phyloP scores from a whole-genome alignment of 2,797 vertebrate genomes.

The Mormyrops boulengeri region DNA sequence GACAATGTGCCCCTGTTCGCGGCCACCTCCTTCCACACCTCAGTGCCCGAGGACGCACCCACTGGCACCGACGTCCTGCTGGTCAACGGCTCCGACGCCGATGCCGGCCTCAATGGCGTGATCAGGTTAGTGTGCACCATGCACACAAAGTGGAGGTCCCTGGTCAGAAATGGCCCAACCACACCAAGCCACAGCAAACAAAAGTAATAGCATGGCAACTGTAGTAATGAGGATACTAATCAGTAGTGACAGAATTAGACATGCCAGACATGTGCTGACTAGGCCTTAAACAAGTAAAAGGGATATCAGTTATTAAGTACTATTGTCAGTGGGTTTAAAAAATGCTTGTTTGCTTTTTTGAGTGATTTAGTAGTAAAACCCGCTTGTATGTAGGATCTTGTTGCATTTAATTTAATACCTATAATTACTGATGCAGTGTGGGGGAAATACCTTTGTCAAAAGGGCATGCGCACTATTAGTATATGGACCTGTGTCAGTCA shows the following conservation, averaged over 20 bases:
- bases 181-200: neutral
- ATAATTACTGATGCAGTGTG: slow-evolving; percentile 24
- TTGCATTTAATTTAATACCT: slow-evolving; percentile 34
- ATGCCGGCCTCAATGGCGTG: slow-evolving; percentile 79
- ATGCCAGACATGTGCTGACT: slow-evolving; percentile 49
- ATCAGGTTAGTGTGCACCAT: slow-evolving; percentile 67
- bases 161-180: neutral
- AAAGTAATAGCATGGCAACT: slow-evolving; percentile 52
- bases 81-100: slow-evolving; percentile 84
- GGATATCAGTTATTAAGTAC: slow-evolving; percentile 43
- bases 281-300: slow-evolving; percentile 43
- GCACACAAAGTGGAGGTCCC: neutral
- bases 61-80: slow-evolving; percentile 87
- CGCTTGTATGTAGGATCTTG: neutral
- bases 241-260: slow-evolving; percentile 59
- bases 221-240: slow-evolving; percentile 70
- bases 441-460: slow-evolving; percentile 45
- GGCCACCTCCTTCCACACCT: slow-evolving; percentile 72
- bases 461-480: slow-evolving; percentile 34
- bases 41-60: slow-evolving; percentile 78
- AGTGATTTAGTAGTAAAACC: slow-evolving; percentile 16
- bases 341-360: slow-evolving; percentile 22
- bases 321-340: slow-evolving; percentile 39
- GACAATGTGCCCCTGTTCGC: slow-evolving; percentile 84
- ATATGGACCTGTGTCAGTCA: slow-evolving; percentile 48